A percentile compares a stretch with the other conserved stretches of the same genome.
These are phyloP conservation scores for Argyrosomus japonicus DNA, from an alignment of 2,113 vertebrate species.

Conservation along the genomic window DNA sequence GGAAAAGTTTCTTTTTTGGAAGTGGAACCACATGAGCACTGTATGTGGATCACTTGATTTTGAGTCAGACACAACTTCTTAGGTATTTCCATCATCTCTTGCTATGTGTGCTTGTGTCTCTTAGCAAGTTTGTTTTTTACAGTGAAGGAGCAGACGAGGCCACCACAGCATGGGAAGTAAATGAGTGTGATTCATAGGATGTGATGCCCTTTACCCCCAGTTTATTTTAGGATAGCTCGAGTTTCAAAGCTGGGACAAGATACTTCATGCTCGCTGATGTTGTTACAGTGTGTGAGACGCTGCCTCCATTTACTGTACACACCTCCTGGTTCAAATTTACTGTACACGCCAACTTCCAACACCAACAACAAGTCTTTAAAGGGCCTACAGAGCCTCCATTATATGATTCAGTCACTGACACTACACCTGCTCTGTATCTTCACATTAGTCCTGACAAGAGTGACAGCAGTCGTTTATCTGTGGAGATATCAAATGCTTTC, in stretches of 20 bases:
- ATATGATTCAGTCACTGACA: neutral
- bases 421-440: conserved; percentile 33
- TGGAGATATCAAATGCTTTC: conserved; percentile 1
- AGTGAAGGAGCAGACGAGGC: neutral
- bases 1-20: neutral
- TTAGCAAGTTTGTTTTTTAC: conserved; percentile 6
- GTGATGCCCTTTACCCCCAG: conserved; percentile 65
- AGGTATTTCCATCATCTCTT: neutral
- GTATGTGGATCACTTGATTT: neutral
- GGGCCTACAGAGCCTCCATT: neutral
- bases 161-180: conserved; percentile 6
- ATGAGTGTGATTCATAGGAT: conserved; percentile 10
- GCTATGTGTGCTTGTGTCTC: neutral
- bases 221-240: conserved; percentile 79
- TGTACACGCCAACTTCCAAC: conserved; percentile 14
- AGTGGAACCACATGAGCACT: neutral
- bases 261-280: conserved; percentile 25
- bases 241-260: conserved; percentile 74
- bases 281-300: conserved; percentile 29
- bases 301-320: conserved; percentile 26
- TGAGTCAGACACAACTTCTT: neutral
- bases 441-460: neutral
- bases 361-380: too few species aligned
- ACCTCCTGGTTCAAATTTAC: conserved; percentile 25
- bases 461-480: neutral